phyloP scores from a whole-genome alignment of 2,113 vertebrate genomes.

The Paracanthobrama guichenoti region DNA sequence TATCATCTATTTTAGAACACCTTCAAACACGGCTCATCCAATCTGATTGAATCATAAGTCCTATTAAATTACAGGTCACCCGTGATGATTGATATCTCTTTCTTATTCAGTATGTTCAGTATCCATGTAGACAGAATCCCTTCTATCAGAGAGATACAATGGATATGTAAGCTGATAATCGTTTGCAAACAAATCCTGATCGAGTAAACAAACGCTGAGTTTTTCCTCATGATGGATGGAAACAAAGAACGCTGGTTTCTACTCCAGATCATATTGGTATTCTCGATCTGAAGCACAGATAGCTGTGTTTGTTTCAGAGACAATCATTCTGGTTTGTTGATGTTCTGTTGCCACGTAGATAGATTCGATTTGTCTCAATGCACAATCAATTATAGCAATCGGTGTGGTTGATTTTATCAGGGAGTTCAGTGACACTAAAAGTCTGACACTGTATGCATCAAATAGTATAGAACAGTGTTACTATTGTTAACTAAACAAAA shows the following conservation, averaged over 20 bases:
- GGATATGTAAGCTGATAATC: background rate
- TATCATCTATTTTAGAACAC: background rate
- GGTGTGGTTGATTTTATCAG: slow-evolving; percentile 44
- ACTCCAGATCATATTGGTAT: slow-evolving; percentile 21
- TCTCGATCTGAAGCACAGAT: slow-evolving; percentile 31
- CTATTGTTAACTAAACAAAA: background rate
- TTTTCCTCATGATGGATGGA: slow-evolving; percentile 13
- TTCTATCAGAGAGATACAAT: background rate
- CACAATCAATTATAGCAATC: slow-evolving; percentile 71
- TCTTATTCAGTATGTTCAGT: background rate
- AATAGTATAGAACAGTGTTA: background rate
- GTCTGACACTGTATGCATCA: background rate
- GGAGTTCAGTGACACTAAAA: slow-evolving; percentile 61
- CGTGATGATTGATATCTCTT: background rate
- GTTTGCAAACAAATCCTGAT: slow-evolving; percentile 35
- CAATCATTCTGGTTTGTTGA: slow-evolving; percentile 19
- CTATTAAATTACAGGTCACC: background rate
- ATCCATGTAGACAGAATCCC: background rate
- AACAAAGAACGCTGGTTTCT: background rate
- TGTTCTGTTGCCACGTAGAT: slow-evolving; percentile 1
- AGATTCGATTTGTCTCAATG: slow-evolving; percentile 57
- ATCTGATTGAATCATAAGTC: background rate
- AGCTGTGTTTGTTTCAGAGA: slow-evolving; percentile 20
- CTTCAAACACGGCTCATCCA: background rate
- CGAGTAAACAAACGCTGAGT: background rate